These are phyloP conservation scores for Ammodytes dubius DNA, from an alignment of 2,113 vertebrate species.

Conservation along the genomic window DNA sequence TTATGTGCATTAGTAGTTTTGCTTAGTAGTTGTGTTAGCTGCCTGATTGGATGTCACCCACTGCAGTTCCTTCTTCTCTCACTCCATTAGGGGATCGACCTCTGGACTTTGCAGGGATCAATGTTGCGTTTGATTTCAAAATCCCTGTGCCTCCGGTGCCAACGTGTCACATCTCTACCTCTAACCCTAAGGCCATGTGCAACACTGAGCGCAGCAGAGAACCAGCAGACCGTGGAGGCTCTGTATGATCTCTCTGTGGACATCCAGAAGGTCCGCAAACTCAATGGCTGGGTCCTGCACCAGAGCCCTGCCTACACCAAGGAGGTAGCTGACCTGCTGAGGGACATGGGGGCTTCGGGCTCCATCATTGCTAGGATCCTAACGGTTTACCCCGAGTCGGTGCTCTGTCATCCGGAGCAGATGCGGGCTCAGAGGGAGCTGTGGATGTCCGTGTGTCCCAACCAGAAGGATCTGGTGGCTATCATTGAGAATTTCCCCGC, in stretches of 20 bases:
- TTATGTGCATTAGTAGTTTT: background rate
- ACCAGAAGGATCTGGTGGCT: conserved; percentile 85
- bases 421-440: conserved; percentile 86
- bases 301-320: conserved; percentile 85
- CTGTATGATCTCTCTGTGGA: conserved; percentile 89
- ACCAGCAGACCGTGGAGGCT: conserved; percentile 84
- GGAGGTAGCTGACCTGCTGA: conserved; percentile 86
- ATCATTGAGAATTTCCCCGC: conserved; percentile 94
- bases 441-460: conserved; percentile 90
- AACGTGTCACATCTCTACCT: conserved; percentile 18
- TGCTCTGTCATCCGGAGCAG: conserved; percentile 87
- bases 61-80: conserved; percentile 9
- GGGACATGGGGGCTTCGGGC: conserved; percentile 86
- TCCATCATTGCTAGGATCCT: conserved; percentile 85
- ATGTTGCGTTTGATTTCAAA: conserved; percentile 77
- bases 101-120: conserved; percentile 34
- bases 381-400: conserved; percentile 89
- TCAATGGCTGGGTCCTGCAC: conserved; percentile 91
- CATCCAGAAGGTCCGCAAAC: conserved; percentile 88
- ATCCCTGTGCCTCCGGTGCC: conserved; percentile 70
- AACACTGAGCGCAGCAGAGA: conserved; percentile 80
- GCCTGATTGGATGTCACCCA: background rate
- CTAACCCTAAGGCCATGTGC: conserved; percentile 51
- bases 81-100: conserved; percentile 23
- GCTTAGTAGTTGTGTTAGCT: background rate